Conservation (phyloP, 2,113 vertebrate species). For the Paradoxurus hermaphroditus region DNA sequence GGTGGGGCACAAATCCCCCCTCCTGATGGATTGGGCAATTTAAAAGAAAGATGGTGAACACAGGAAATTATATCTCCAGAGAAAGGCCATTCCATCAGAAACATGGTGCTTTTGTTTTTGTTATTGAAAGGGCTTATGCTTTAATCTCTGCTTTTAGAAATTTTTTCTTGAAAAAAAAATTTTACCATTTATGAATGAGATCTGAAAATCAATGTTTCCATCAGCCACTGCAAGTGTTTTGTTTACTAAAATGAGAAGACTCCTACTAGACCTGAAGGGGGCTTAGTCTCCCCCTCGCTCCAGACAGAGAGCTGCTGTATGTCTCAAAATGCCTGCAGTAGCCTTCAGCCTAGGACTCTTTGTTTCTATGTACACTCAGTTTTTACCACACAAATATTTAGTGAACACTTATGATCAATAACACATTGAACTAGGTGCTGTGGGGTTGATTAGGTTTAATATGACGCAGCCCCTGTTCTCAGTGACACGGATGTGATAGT, state of each 20-base stretch:
- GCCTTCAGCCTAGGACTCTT: not conserved
- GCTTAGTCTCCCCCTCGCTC: not conserved
- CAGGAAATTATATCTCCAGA: slow-evolving; percentile 65
- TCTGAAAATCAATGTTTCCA: not conserved
- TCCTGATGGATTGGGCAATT: slow-evolving; percentile 73
- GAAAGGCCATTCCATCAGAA: slow-evolving; percentile 41
- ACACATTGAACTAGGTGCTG: not conserved
- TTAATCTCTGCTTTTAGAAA: slow-evolving; percentile 24
- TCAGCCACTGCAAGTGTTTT: not conserved
- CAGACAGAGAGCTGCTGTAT: not conserved
- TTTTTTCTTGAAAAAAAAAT: not conserved
- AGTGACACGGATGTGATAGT: not conserved
- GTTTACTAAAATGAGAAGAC: not conserved
- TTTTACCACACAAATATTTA: not conserved
- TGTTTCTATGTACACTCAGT: not conserved
- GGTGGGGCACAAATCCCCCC: slow-evolving; percentile 35
- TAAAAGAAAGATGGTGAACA: slow-evolving; percentile 71
- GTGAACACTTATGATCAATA: not conserved
- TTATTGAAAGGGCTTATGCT: slow-evolving; percentile 6
- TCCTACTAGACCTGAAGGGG: not conserved
- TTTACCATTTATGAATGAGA: slow-evolving; percentile 26
- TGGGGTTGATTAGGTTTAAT: not conserved
- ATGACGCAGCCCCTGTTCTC: not conserved
- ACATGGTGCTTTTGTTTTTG: slow-evolving; percentile 38
- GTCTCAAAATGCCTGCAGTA: not conserved